These are phyloP conservation scores for Poecilia gillii DNA, from an alignment of 2,797 vertebrate genomes.

Conservation along the genomic window DNA sequence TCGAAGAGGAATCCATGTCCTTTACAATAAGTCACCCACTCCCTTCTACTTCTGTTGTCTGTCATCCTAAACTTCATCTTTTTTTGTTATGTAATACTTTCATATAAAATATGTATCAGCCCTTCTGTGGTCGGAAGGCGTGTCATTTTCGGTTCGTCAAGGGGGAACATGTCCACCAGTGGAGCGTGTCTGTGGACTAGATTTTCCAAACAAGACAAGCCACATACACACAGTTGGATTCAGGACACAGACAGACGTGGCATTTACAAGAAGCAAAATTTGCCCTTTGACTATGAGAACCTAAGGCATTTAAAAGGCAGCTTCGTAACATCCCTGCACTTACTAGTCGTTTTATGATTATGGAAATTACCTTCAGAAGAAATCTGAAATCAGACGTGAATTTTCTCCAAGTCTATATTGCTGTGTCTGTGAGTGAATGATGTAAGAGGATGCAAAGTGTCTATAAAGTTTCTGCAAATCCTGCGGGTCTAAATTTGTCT, in stretches of 20 bases:
- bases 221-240: constrained; percentile 23
- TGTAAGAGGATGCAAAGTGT: constrained; percentile 25
- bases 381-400: constrained; percentile 26
- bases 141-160: constrained; percentile 64
- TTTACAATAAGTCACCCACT: background rate
- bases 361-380: constrained; percentile 33
- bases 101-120: constrained; percentile 48
- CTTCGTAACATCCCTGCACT: background rate
- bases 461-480: background rate
- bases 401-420: constrained; percentile 14
- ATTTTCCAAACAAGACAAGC: constrained; percentile 53
- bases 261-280: constrained; percentile 47
- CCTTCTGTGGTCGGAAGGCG: constrained; percentile 43
- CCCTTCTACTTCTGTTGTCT: background rate
- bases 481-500: constrained; percentile 8
- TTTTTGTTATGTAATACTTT: constrained; percentile 33
- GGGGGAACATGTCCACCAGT: constrained; percentile 54
- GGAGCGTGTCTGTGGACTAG: constrained; percentile 50
- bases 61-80: constrained; percentile 12
- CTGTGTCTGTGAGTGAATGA: constrained; percentile 18
- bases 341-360: constrained; percentile 8
- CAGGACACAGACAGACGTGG: constrained; percentile 54
- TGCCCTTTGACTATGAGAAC: constrained; percentile 26
- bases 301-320: constrained; percentile 29
- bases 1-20: background rate